Conservation (phyloP, 2,797 vertebrate species). For the Notolabrus celidotus region DNA sequence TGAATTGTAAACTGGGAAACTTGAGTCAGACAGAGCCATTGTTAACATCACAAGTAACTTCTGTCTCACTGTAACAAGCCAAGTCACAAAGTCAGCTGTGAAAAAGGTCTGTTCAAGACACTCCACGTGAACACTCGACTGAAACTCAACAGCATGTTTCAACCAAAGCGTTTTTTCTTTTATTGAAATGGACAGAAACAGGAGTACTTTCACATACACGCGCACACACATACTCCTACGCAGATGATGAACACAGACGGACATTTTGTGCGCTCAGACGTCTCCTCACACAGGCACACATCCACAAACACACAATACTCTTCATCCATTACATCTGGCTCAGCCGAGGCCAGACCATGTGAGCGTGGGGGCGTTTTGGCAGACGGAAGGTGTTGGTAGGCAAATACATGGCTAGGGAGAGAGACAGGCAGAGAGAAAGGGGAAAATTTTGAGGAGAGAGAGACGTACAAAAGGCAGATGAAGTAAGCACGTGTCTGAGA, state of each 20-base stretch:
- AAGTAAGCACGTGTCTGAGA: slow-evolving; percentile 49
- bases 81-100: background rate
- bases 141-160: slow-evolving; percentile 23
- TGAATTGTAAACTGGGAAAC: background rate
- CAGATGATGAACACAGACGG: slow-evolving; percentile 55
- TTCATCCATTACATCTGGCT: slow-evolving; percentile 69
- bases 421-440: slow-evolving; percentile 11
- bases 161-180: background rate
- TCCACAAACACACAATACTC: slow-evolving; percentile 35
- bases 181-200: slow-evolving; percentile 45
- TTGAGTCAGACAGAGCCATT: background rate
- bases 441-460: slow-evolving; percentile 1
- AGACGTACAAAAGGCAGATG: slow-evolving; percentile 8
- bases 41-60: background rate
- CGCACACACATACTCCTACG: slow-evolving; percentile 32
- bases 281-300: slow-evolving; percentile 1
- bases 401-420: slow-evolving; percentile 51
- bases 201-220: slow-evolving; percentile 22
- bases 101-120: background rate
- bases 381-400: slow-evolving; percentile 67
- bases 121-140: slow-evolving; percentile 8
- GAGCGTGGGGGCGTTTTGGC: slow-evolving; percentile 73
- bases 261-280: slow-evolving; percentile 26
- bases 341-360: slow-evolving; percentile 52
- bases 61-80: background rate